phyloP scores from a whole-genome alignment of 2,888 invertebrate genomes.

The Polydrusus pterygomalis region DNA sequence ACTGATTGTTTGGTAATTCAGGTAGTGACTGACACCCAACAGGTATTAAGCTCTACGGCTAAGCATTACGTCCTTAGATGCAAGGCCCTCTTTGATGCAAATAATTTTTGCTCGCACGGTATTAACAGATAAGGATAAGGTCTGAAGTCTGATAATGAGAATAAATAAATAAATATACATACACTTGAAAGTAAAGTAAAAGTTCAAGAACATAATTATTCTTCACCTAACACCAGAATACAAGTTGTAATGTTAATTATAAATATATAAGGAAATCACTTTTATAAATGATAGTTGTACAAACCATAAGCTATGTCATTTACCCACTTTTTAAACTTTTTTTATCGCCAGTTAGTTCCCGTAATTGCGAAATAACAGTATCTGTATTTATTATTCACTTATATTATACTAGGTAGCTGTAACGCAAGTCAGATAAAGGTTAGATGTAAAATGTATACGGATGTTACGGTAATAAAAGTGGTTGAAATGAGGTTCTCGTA shows the following conservation, averaged over 20 bases:
- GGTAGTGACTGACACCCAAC: too few relatives aligned
- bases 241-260: neutral
- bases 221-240: too few relatives aligned
- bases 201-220: too few relatives aligned
- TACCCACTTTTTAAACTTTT: neutral
- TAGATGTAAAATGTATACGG: neutral
- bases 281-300: neutral
- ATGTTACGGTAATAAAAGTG: neutral
- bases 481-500: neutral
- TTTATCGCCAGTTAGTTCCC: neutral
- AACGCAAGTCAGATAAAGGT: neutral
- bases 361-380: slow-evolving; percentile 7
- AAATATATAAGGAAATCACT: neutral
- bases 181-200: too few relatives aligned
- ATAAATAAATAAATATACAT: too few relatives aligned
- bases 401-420: neutral
- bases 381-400: neutral
- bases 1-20: too few relatives aligned
- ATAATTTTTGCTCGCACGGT: too few relatives aligned
- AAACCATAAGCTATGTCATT: neutral
- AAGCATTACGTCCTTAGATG: too few relatives aligned
- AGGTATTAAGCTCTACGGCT: too few relatives aligned
- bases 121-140: too few relatives aligned
- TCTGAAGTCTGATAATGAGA: too few relatives aligned
- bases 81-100: too few relatives aligned